phyloP scores from a whole-genome alignment of 2,888 invertebrate genomes.

The Mesodorylaimus sp. region DNA sequence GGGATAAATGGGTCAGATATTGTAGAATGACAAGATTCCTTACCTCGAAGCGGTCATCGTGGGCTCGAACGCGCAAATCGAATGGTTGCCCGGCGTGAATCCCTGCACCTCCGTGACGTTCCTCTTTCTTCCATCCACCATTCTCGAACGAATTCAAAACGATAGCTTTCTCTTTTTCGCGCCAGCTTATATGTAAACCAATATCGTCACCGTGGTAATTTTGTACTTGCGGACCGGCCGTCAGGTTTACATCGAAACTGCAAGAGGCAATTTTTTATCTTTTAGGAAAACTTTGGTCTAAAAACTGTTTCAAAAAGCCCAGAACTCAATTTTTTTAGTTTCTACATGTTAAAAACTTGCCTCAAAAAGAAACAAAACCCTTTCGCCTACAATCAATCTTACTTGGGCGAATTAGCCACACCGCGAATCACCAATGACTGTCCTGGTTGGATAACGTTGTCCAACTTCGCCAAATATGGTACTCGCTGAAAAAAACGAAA shows the following conservation, averaged over 20 bases:
- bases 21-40: no score
- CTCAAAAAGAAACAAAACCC: no score
- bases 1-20: no score
- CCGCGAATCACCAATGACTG: no score
- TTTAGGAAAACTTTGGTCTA: background rate
- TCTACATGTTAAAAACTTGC: no score
- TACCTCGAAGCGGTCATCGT: no score
- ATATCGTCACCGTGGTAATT: background rate
- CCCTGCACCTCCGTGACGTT: background rate
- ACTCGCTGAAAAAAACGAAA: no score
- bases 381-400: no score
- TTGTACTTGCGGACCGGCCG: background rate
- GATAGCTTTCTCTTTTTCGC: background rate
- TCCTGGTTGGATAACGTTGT: no score
- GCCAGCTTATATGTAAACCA: background rate
- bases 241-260: background rate
- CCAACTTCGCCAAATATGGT: no score
- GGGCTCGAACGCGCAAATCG: background rate
- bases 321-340: background rate
- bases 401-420: no score
- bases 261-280: background rate
- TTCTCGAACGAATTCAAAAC: background rate
- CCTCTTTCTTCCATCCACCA: background rate
- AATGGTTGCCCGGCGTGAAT: background rate
- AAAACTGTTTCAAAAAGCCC: background rate